Percentiles rank a stretch among this genome's conserved stretches.
Conservation (phyloP, 2,888 invertebrate species). For the Epirrhoe tristata region DNA sequence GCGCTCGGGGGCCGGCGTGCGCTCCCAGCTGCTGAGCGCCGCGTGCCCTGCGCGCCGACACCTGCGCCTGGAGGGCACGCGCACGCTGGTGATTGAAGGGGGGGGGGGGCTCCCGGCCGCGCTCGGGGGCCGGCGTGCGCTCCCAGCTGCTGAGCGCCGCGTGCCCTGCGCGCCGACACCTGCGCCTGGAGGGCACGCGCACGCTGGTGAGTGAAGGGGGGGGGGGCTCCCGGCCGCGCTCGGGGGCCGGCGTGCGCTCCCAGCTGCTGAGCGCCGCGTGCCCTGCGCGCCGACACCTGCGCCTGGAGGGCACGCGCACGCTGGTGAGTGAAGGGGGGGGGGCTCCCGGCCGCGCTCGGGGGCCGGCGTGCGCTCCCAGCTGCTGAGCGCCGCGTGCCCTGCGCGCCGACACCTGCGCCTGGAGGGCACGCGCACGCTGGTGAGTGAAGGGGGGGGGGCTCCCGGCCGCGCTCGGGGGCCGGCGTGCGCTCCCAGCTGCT, state of each 20-base stretch:
- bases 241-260: slow-evolving; percentile 84
- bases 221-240: slow-evolving; percentile 26
- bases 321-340: slow-evolving; percentile 70
- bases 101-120: slow-evolving; percentile 23
- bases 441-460: slow-evolving; percentile 40
- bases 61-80: slow-evolving; percentile 91
- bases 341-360: slow-evolving; percentile 31
- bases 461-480: slow-evolving; percentile 37
- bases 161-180: slow-evolving; percentile 93
- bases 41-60: slow-evolving; percentile 95
- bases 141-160: slow-evolving; percentile 92
- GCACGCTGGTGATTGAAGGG: slow-evolving; percentile 86
- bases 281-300: slow-evolving; percentile 92
- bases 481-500: slow-evolving; percentile 90
- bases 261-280: slow-evolving; percentile 93
- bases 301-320: slow-evolving; percentile 92
- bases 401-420: slow-evolving; percentile 94
- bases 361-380: slow-evolving; percentile 87
- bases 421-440: slow-evolving; percentile 92
- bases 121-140: slow-evolving; percentile 79
- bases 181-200: slow-evolving; percentile 91
- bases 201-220: slow-evolving; percentile 83
- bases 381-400: slow-evolving; percentile 92
- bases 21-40: slow-evolving; percentile 90
- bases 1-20: slow-evolving; percentile 71